phyloP scores from a whole-genome alignment of 2,797 vertebrate genomes.

The Xiphophorus birchmanni region DNA sequence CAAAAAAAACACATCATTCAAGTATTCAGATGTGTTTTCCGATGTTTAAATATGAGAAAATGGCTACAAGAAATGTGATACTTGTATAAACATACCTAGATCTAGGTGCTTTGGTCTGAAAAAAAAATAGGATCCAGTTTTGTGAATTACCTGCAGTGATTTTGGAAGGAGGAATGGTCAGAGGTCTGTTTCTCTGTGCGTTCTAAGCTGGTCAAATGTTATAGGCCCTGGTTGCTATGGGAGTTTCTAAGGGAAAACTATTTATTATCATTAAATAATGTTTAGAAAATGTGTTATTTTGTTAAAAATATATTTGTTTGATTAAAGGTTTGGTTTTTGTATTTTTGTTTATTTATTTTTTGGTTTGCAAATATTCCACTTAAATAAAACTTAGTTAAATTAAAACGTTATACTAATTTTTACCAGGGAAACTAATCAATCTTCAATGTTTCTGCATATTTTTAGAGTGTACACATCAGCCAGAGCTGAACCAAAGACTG shows the following conservation, averaged over 20 bases:
- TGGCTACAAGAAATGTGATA: neutral
- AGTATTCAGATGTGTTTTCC: neutral
- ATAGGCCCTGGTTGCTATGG: neutral
- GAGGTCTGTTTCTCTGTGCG: neutral
- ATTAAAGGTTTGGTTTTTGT: neutral
- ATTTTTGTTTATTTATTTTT: neutral
- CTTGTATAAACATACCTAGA: neutral
- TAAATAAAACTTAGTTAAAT: neutral
- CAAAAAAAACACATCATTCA: neutral
- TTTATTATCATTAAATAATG: neutral
- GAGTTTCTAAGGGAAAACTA: neutral
- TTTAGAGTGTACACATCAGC: constrained; percentile 51
- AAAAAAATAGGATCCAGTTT: neutral
- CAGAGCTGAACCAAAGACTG: constrained; percentile 65
- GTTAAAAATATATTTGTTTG: neutral
- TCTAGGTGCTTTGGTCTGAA: neutral
- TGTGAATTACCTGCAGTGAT: neutral
- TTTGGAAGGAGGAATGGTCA: neutral
- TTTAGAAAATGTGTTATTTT: neutral
- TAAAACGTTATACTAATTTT: neutral
- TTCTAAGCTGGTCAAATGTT: neutral
- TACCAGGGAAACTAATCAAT: constrained; percentile 4
- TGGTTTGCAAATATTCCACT: neutral
- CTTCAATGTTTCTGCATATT: constrained; percentile 22
- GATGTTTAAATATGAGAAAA: neutral